Conservation (phyloP, 2,888 invertebrate species). For the Lochmaea capreae region DNA sequence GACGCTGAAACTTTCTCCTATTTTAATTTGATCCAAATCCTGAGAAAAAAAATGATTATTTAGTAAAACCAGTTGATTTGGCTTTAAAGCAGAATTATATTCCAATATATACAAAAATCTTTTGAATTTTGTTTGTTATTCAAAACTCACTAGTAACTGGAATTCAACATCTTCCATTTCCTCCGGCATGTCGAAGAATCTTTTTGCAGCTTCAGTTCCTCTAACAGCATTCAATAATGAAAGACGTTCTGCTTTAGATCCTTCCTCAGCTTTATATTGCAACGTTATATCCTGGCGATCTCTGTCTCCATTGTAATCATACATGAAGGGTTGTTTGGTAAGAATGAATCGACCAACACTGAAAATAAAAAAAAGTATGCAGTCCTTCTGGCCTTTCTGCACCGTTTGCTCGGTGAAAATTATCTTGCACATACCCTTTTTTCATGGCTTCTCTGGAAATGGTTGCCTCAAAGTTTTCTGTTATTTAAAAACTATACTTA, state of each 20-base stretch:
- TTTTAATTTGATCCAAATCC: slow-evolving; percentile 77
- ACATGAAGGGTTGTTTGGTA: slow-evolving; percentile 79
- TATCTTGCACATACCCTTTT: too few relatives aligned
- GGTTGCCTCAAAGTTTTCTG: not conserved
- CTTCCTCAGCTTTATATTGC: slow-evolving; percentile 79
- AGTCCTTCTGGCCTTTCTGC: too few relatives aligned
- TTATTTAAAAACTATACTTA: slow-evolving; percentile 56
- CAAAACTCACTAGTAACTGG: slow-evolving; percentile 52
- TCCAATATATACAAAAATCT: too few relatives aligned
- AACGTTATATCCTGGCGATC: slow-evolving; percentile 78
- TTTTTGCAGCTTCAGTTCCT: slow-evolving; percentile 51
- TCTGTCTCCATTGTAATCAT: slow-evolving; percentile 77
- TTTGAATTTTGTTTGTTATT: too few relatives aligned
- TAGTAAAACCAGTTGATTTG: not conserved
- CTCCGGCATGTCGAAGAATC: slow-evolving; percentile 65
- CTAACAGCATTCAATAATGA: slow-evolving; percentile 81
- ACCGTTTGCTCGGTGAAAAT: too few relatives aligned
- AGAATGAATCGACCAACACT: slow-evolving; percentile 81
- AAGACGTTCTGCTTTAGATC: slow-evolving; percentile 78
- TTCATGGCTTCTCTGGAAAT: too few relatives aligned
- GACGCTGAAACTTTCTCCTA: slow-evolving; percentile 77
- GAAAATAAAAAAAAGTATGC: slow-evolving; percentile 44
- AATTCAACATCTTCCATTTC: slow-evolving; percentile 73
- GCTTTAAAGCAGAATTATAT: not conserved
- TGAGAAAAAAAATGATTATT: slow-evolving; percentile 62